Evolutionary conservation across 2,888 invertebrate species (phyloP), one percentile per base, ranked within the genome.

Genomic region (Metacarcinus magister): DNA sequence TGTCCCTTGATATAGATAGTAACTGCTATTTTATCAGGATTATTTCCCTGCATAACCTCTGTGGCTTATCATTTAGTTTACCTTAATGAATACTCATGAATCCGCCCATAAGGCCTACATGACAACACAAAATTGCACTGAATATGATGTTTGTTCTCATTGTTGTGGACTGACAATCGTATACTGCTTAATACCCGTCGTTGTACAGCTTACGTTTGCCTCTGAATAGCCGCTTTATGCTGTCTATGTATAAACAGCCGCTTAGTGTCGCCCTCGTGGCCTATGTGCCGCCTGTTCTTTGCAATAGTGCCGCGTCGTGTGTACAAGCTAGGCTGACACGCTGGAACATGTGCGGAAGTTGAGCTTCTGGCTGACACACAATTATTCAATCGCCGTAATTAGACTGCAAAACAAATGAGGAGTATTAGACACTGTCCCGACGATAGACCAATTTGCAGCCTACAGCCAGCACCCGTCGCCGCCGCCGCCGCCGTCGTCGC

Each of bases 81-180:
- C 67, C 67, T 4, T 67, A 67, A 67, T 67, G 67, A 23, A 23
- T n/a, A 67, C 67, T 4, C 67, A n/a, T 67, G n/a, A 67, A 67
- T 23, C 67, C 67, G n/a, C 67, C n/a, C 67, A 67, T 67, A 23
- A n/a, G 5, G 5, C 23, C 67, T 0, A 23, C n/a, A 67, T 67
- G 67, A 67, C 67, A 67, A 67, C 67, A n/a, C n/a, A n/a, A 67
- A 67, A 67, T n/a, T 67, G n/a, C n/a, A n/a, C 67, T 67, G 67
- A 67, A 67, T n/a, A 16, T n/a, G 67, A 23, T 67, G n/a, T 67
- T 67, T 23, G 67, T 67, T n/a, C 5, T 23, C 67, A 67, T 67
- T 67, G 67, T 23, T n/a, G 67, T 67, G n/a, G 67, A n/a, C 67
- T 23, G 67, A 13, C 7, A 54, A 13, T 54, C 54, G 54, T 54